Evolutionary conservation across 2,797 vertebrate genomes (phyloP).

Genomic region (Melanotaenia boesemani): DNA sequence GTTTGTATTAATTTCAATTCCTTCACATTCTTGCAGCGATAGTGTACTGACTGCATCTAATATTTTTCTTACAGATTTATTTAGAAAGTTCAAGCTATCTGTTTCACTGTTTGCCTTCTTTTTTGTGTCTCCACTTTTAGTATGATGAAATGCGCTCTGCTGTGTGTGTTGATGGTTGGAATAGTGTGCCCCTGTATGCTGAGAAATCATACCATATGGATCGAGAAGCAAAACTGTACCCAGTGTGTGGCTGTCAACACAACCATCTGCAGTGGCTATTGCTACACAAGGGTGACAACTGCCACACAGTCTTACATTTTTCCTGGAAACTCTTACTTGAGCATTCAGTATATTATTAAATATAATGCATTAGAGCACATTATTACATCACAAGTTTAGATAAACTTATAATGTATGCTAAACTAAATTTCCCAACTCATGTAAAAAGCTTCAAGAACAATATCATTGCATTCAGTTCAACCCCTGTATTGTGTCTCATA

Average conservation of each 20-base stretch:
- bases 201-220: slow-evolving; percentile 85
- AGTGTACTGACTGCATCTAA: neutral
- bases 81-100: neutral
- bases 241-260: slow-evolving; percentile 92
- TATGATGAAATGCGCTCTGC: slow-evolving; percentile 80
- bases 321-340: neutral
- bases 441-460: neutral
- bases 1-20: slow-evolving; percentile 4
- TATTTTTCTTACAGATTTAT: neutral
- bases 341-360: neutral
- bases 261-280: slow-evolving; percentile 93
- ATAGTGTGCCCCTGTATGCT: slow-evolving; percentile 80
- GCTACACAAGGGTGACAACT: slow-evolving; percentile 88
- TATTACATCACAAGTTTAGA: neutral
- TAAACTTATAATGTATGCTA: neutral
- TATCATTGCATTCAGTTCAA: neutral
- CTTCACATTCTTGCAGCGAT: neutral
- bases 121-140: slow-evolving; percentile 27
- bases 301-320: slow-evolving; percentile 11
- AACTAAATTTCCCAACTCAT: neutral
- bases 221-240: slow-evolving; percentile 87
- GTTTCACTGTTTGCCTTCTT: neutral
- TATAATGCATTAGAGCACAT: neutral
- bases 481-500: neutral
- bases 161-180: slow-evolving; percentile 76